phyloP scores from a whole-genome alignment of 1,140 invertebrate genomes.

The Saccostrea glomerata region DNA sequence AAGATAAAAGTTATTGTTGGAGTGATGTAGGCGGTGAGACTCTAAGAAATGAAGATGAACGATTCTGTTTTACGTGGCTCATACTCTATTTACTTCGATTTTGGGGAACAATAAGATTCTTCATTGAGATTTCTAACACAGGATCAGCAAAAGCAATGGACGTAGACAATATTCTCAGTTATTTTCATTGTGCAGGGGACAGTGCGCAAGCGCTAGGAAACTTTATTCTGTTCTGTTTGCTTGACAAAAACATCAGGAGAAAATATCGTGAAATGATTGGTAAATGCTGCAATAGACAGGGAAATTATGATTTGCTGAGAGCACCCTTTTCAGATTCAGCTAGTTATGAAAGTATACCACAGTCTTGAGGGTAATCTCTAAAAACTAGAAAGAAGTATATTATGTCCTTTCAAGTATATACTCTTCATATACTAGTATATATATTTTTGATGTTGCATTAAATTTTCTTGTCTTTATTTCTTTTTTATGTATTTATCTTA shows the following conservation, averaged over 20 bases:
- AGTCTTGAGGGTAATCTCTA: too few relatives aligned
- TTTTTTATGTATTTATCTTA: too few relatives aligned
- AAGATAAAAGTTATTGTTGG: background rate
- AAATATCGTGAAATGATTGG: background rate
- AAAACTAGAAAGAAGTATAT: too few relatives aligned
- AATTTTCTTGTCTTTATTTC: too few relatives aligned
- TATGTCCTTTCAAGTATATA: too few relatives aligned
- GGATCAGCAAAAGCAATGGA: background rate
- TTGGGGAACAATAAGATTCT: conserved; percentile 40
- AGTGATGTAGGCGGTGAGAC: background rate
- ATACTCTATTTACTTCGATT: conserved; percentile 27
- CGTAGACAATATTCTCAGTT: background rate
- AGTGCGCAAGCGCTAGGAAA: conserved; percentile 28
- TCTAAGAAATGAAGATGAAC: conserved; percentile 37
- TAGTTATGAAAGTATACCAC: too few relatives aligned
- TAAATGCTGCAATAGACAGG: too few relatives aligned
- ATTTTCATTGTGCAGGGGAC: conserved; percentile 16
- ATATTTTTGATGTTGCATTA: too few relatives aligned
- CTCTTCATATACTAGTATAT: too few relatives aligned
- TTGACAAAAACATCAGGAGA: conserved; percentile 3
- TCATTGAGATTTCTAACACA: background rate
- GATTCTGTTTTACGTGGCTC: conserved; percentile 40
- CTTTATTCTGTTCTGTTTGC: conserved; percentile 9
- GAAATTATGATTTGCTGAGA: background rate
- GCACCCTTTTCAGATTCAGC: background rate